Evolutionary conservation across 2,113 vertebrate species (phyloP), one percentile per base, ranked within the genome.

Genomic region (Furnarius figulus): DNA sequence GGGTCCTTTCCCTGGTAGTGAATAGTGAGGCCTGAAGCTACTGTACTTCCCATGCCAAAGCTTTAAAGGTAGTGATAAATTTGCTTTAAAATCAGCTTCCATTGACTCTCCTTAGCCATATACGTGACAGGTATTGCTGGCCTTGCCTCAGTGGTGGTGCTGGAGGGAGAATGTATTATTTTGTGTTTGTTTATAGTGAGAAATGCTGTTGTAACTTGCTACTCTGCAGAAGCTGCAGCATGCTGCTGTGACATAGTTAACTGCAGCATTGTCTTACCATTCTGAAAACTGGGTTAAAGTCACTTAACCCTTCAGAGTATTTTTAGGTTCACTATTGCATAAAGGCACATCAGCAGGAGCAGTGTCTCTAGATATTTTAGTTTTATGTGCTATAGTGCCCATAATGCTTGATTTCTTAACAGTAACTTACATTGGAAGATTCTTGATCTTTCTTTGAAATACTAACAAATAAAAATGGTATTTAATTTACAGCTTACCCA

Each of bases 401-500:
- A 7, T 46, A 22, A 40, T 37, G 9, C 73, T 87, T 47, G 1
- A 59, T 85, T 94, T 90, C 59, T 76, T 70, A 75, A 62, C 14
- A 25, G 30, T 47, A 81, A 50, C 6, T 71, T 67, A 35, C 1
- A 2, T 31, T 40, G 53, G 35, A 71, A 67, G 16, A 37, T 14
- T 88, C 65, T 61, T 90, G 9, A 33, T 87, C 21, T 83, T 47
- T 46, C 16, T 30, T 86, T 89, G 61, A 66, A 93, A 42, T 85
- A 84, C 42, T 75, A 59, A 94, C 22, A 10, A 85, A 25, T 39
- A 31, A 89, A 91, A 92, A 30, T 33, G 68, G 6, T 95, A 85
- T 59, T 97, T 96, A 73, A 68, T 97, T 98, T 98, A 70, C 97
- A 99, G 99, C 98, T 99, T 96, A 98, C 99, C 8, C 98, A 98